These are phyloP conservation scores for Oscheius sp. DNA, from an alignment of 2,888 invertebrate species.

Conservation along the genomic window DNA sequence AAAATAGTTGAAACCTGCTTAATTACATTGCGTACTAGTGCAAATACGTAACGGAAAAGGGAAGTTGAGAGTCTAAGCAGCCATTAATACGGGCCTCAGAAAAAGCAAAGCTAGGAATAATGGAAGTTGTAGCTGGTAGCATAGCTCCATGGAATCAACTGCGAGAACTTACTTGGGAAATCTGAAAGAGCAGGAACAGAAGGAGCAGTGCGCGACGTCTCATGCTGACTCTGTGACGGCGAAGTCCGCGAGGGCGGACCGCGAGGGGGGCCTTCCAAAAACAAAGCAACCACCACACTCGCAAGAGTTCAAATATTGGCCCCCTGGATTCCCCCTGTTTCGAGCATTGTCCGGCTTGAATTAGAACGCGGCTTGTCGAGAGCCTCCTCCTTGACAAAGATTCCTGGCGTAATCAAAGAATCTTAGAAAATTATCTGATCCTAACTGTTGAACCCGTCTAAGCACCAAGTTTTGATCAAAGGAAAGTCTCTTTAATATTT, in stretches of 20 bases:
- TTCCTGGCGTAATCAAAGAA: too few species aligned
- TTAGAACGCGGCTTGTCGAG: slow-evolving; percentile 21
- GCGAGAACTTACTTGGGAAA: slow-evolving; percentile 12
- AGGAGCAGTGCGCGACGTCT: slow-evolving; percentile 33
- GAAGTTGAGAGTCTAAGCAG: too few species aligned
- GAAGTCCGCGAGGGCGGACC: slow-evolving; percentile 19
- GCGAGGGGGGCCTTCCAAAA: slow-evolving; percentile 24
- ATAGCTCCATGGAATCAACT: background rate
- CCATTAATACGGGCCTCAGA: too few species aligned
- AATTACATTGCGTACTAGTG: background rate
- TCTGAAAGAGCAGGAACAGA: slow-evolving; percentile 16
- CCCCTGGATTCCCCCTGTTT: slow-evolving; percentile 18
- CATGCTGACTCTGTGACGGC: slow-evolving; percentile 31
- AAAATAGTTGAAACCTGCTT: background rate
- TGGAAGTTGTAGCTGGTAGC: background rate
- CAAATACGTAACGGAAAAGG: background rate
- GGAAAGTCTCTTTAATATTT: too few species aligned
- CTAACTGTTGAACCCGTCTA: too few species aligned
- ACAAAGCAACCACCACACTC: slow-evolving; percentile 31
- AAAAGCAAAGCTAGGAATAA: background rate
- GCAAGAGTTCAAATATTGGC: slow-evolving; percentile 36
- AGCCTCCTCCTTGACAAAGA: too few species aligned
- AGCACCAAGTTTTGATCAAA: too few species aligned
- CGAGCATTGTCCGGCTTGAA: slow-evolving; percentile 35
- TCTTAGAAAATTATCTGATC: too few species aligned